Evolutionary conservation across 2,113 vertebrate genomes (phyloP), one percentile per base, ranked within the genome.

Genomic region (Toxotes chatareus): DNA sequence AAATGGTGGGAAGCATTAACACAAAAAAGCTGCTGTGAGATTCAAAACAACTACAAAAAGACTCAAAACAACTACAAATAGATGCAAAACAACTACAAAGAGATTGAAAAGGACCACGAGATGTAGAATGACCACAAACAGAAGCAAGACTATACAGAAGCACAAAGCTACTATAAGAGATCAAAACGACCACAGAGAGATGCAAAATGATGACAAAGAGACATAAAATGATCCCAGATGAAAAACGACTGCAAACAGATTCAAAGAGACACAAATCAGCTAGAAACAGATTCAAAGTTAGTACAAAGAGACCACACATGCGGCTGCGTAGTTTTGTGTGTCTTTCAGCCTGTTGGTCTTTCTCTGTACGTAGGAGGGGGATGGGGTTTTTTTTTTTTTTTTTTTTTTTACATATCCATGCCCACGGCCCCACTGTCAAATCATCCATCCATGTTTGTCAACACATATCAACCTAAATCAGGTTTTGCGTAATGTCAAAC

Each of bases 391-490:
- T n/a, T n/a, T n/a, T n/a, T n/a, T n/a, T 27, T 27, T 27, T 27
- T 27, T 27, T 27, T 27, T 27, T 27, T 27, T 27, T 13, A 17
- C 7, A 19, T 49, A 27, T 49, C n/a, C 49, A 9, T 23, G 16
- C 16, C 53, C 46, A 40, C 56, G 34, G 36, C 40, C 27, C 0
- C 49, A 46, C 13, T 34, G 71, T 61, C 62, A 61, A 32, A 82
- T 71, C 34, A 84, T 73, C 73, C 62, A 51, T 55, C 61, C 23
- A 6, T 32, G 36, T 44, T 40, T 27, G 19, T 78, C 55, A 67
- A 21, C 46, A 78, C 60, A 63, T 0, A 76, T 86, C 69, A 75
- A 5, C 49, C 16, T 21, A 13, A 65, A 67, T 57, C 44, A 36
- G 14, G 21, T 27, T 61, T 71, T 63, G 53, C 14, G 34, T 56